phyloP scores from a whole-genome alignment of 1,140 invertebrate species.

The Vanessa tameamea region DNA sequence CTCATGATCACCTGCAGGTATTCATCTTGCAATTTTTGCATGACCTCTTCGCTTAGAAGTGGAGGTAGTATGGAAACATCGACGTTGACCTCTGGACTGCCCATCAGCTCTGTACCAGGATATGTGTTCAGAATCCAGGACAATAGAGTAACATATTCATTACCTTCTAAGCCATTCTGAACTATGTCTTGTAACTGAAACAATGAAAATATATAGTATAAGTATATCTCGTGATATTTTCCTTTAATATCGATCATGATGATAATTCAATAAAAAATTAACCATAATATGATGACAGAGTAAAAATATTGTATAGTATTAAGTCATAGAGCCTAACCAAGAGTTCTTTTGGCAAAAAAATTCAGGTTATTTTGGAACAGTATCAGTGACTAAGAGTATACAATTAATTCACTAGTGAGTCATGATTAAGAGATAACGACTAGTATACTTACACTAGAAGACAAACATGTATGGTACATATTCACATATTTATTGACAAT shows the following conservation, averaged over 20 bases:
- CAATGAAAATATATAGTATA: background rate
- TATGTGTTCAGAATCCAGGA: constrained; percentile 96
- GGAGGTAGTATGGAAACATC: constrained; percentile 86
- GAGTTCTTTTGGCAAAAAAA: no score
- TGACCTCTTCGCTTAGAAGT: constrained; percentile 87
- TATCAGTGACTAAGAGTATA: no score
- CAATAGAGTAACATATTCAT: constrained; percentile 97
- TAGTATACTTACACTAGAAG: constrained; percentile 86
- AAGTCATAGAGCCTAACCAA: no score
- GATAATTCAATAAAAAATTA: no score
- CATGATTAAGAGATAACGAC: background rate
- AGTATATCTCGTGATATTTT: no score
- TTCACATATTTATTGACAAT: constrained; percentile 94
- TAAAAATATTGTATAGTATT: no score
- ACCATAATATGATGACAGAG: no score
- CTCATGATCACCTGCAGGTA: constrained; percentile 84
- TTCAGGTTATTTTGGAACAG: no score
- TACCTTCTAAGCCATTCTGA: constrained; percentile 93
- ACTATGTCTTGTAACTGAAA: constrained; percentile 92
- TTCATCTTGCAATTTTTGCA: constrained; percentile 90
- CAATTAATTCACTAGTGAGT: no score
- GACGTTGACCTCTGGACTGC: constrained; percentile 92
- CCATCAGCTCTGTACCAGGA: constrained; percentile 91
- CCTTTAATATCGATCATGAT: no score
- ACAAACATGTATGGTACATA: constrained; percentile 96